Percentiles rank a stretch among this genome's conserved stretches.
Evolutionary conservation across 2,113 vertebrate genomes (phyloP).

Genomic region (Thunnus thynnus): DNA sequence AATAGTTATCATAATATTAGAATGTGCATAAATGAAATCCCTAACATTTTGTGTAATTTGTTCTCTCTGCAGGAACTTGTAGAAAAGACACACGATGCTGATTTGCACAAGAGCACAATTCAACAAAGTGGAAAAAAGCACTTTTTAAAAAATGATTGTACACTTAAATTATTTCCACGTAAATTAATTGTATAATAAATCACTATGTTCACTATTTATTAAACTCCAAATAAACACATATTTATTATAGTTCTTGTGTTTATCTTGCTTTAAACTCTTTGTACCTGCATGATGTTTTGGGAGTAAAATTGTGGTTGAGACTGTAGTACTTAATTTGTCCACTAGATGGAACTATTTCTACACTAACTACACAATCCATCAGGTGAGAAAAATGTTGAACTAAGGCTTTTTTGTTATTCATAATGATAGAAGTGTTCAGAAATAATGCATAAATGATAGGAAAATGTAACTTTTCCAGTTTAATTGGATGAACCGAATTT

Average conservation of each 20-base stretch:
- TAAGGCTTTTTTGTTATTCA: not conserved
- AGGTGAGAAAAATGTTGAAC: not conserved
- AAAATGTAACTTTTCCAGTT: not conserved
- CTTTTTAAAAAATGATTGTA: slow-evolving; percentile 5
- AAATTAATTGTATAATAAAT: slow-evolving; percentile 40
- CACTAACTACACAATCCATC: not conserved
- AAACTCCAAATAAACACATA: slow-evolving; percentile 73
- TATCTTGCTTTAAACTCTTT: not conserved
- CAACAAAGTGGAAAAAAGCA: slow-evolving; percentile 48
- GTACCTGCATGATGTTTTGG: not conserved
- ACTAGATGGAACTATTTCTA: slow-evolving; percentile 57
- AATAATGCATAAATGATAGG: not conserved
- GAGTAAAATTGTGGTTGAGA: not conserved
- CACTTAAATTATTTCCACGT: slow-evolving; percentile 62
- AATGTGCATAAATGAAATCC: not conserved
- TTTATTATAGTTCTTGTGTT: slow-evolving; percentile 41
- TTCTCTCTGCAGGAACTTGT: slow-evolving; percentile 68
- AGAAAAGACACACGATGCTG: slow-evolving; percentile 82
- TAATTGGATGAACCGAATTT: not conserved
- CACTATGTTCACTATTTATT: slow-evolving; percentile 78
- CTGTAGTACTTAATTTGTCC: slow-evolving; percentile 25
- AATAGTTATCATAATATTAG: no score
- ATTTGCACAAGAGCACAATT: slow-evolving; percentile 76
- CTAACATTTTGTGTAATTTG: not conserved
- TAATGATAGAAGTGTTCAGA: not conserved